Percentiles rank a stretch among this genome's conserved stretches.
phyloP scores from a whole-genome alignment of 2,113 vertebrate genomes.

The Podiceps cristatus region DNA sequence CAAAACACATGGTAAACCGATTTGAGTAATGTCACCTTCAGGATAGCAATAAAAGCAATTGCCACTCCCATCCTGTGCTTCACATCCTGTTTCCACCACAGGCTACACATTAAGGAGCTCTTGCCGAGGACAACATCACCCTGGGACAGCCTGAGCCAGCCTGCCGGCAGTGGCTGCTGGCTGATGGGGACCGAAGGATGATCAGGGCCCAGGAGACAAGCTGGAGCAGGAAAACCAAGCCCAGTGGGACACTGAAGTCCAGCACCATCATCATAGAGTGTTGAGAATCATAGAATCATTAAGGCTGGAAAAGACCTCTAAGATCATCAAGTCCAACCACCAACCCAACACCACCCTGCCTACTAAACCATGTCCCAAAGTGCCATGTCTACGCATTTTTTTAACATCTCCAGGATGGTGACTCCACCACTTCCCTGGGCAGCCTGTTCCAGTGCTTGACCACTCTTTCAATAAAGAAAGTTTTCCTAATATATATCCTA shows the following conservation, averaged over 20 bases:
- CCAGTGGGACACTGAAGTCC: accelerated
- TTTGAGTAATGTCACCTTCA: not conserved
- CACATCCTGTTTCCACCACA: constrained; percentile 63
- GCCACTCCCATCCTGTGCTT: constrained; percentile 69
- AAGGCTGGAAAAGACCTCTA: no score
- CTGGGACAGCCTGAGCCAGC: not conserved
- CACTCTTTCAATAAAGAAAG: no score
- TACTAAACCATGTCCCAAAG: no score
- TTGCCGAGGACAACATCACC: not conserved
- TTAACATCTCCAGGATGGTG: no score
- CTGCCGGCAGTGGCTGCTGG: not conserved
- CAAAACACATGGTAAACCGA: not conserved
- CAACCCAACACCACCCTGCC: no score
- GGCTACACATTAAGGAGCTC: not conserved
- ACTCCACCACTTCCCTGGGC: no score
- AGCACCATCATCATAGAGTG: accelerated
- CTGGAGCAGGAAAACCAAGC: not conserved
- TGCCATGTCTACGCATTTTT: no score
- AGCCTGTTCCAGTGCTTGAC: no score
- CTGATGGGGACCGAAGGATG: not conserved
- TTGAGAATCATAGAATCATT: not conserved
- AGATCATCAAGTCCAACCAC: no score
- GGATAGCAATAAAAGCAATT: not conserved
- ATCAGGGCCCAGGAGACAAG: not conserved
- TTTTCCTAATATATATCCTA: no score